phyloP scores from a whole-genome alignment of 2,888 invertebrate genomes.

The Diplolepis rosae region DNA sequence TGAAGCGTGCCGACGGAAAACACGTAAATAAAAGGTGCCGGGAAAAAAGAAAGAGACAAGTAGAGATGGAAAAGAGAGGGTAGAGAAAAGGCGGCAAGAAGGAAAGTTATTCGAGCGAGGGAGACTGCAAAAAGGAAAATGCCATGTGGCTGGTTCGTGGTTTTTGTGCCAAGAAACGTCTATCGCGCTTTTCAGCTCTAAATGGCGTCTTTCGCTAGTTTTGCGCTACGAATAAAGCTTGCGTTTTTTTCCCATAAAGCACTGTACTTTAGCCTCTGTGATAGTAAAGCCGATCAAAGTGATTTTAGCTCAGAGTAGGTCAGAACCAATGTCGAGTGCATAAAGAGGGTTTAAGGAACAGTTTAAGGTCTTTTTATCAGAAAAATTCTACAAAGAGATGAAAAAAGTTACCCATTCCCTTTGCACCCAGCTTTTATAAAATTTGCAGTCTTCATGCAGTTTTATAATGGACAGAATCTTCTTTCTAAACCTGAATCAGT shows the following conservation, averaged over 20 bases:
- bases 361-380: constrained; percentile 19
- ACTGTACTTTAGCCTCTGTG: constrained; percentile 7
- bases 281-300: constrained; percentile 46
- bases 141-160: constrained; percentile 32
- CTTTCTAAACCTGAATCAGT: too few species aligned
- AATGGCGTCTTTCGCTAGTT: constrained; percentile 38
- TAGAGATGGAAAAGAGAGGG: constrained; percentile 37
- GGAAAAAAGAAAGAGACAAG: constrained; percentile 30
- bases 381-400: neutral
- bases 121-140: constrained; percentile 54
- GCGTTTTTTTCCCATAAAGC: constrained; percentile 44
- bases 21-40: constrained; percentile 46
- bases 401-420: constrained; percentile 8
- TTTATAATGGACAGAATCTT: neutral
- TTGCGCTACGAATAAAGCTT: constrained; percentile 44
- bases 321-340: constrained; percentile 30
- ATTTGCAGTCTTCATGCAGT: neutral
- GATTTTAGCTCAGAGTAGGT: constrained; percentile 45
- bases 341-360: constrained; percentile 21
- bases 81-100: constrained; percentile 42
- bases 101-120: constrained; percentile 55
- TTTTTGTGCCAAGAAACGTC: constrained; percentile 54
- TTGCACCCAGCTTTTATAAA: constrained; percentile 1
- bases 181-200: constrained; percentile 49
- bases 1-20: constrained; percentile 44